Conservation (phyloP, 2,113 vertebrate genomes). For the Labrus mixtus region DNA sequence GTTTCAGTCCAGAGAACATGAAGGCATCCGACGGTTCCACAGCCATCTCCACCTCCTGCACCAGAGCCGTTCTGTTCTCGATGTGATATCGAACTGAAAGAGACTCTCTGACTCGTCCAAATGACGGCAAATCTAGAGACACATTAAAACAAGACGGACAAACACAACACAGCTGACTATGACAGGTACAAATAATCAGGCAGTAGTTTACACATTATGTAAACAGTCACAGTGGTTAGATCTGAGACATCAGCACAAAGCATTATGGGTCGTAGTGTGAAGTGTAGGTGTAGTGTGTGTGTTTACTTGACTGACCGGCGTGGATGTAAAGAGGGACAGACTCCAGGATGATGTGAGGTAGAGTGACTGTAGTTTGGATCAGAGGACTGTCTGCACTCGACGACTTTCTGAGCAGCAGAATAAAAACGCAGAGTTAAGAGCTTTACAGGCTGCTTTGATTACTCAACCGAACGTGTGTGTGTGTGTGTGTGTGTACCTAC, state of each 20-base stretch:
- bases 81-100: slow-evolving; percentile 94
- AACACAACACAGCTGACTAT: background rate
- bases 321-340: slow-evolving; percentile 93
- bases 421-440: background rate
- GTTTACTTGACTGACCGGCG: slow-evolving; percentile 85
- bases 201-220: background rate
- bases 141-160: background rate
- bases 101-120: slow-evolving; percentile 94
- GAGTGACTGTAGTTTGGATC: slow-evolving; percentile 88
- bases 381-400: slow-evolving; percentile 83
- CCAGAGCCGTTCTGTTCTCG: slow-evolving; percentile 91
- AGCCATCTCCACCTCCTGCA: slow-evolving; percentile 95
- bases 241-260: background rate
- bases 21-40: slow-evolving; percentile 98
- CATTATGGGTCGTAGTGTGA: too few relatives aligned
- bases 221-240: background rate
- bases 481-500: slow-evolving; percentile 62
- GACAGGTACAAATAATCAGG: too few relatives aligned
- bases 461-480: background rate
- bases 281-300: background rate
- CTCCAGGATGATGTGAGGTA: slow-evolving; percentile 93
- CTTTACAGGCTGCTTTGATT: background rate
- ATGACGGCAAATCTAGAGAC: slow-evolving; percentile 91
- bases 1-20: slow-evolving; percentile 99
- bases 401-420: slow-evolving; percentile 82